Conservation (phyloP, 2,888 invertebrate species). For the Mythimna pallens region DNA sequence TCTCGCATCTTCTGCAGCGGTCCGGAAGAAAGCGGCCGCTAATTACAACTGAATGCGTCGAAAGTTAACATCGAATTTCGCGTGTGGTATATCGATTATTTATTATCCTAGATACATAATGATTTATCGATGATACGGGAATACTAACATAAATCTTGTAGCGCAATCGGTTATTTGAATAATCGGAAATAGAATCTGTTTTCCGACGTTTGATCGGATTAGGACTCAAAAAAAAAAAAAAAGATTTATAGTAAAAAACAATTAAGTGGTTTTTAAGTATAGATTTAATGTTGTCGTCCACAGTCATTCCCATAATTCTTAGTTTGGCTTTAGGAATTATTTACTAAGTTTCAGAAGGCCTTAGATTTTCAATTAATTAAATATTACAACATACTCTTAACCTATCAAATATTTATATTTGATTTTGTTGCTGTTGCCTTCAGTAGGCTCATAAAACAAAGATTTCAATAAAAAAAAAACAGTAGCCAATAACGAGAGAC, state of each 20-base stretch:
- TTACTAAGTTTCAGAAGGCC: background rate
- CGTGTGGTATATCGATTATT: slow-evolving; percentile 56
- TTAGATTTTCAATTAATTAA: background rate
- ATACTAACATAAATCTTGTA: slow-evolving; percentile 28
- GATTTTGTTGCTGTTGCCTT: too few relatives aligned
- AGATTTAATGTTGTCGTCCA: too few relatives aligned
- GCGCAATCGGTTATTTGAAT: slow-evolving; percentile 28
- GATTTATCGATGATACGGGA: slow-evolving; percentile 37
- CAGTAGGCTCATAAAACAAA: too few relatives aligned
- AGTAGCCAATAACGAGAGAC: background rate
- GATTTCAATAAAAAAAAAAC: background rate
- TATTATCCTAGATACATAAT: slow-evolving; percentile 58
- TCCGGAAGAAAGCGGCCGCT: slow-evolving; percentile 57
- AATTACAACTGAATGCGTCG: slow-evolving; percentile 51
- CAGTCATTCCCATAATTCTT: too few relatives aligned
- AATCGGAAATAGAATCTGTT: slow-evolving; percentile 16
- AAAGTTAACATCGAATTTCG: slow-evolving; percentile 52
- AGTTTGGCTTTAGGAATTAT: background rate
- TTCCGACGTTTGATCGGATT: slow-evolving; percentile 9
- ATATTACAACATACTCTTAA: too few relatives aligned
- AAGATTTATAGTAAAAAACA: background rate
- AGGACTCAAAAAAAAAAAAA: too few relatives aligned
- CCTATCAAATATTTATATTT: too few relatives aligned
- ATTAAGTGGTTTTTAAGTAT: background rate
- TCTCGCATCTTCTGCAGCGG: slow-evolving; percentile 44